Evolutionary conservation across 1,140 invertebrate genomes (phyloP).

Genomic region (Formica exsecta): DNA sequence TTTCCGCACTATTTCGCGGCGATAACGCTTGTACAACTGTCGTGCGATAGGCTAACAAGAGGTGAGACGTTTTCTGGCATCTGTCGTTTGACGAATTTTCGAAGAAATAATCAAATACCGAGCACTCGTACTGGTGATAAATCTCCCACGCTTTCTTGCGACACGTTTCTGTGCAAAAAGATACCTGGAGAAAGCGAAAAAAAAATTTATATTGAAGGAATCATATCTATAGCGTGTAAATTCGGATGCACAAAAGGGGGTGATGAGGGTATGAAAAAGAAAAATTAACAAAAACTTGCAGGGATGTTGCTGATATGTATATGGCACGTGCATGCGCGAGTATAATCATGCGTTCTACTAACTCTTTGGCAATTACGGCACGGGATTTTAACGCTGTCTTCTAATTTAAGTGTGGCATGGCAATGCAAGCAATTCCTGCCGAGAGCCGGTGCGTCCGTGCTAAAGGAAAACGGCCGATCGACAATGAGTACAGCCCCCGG

Average conservation of each 20-base stretch:
- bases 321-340: conserved; percentile 18
- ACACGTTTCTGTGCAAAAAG: conserved; percentile 87
- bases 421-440: conserved; percentile 87
- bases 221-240: neutral
- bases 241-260: neutral
- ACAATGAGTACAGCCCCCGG: conserved; percentile 85
- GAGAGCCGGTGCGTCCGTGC: conserved; percentile 83
- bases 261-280: neutral
- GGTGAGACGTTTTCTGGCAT: conserved; percentile 81
- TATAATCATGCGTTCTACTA: conserved; percentile 66
- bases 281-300: conserved; percentile 20
- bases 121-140: conserved; percentile 88
- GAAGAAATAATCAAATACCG: conserved; percentile 84
- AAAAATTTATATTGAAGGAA: conserved; percentile 41
- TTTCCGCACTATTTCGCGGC: conserved; percentile 13
- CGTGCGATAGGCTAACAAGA: conserved; percentile 86
- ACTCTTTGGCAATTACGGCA: conserved; percentile 87
- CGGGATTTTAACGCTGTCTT: conserved; percentile 82
- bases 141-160: conserved; percentile 83
- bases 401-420: conserved; percentile 79
- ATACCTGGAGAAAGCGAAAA: conserved; percentile 79
- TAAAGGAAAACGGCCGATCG: conserved; percentile 84
- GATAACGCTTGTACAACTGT: conserved; percentile 81
- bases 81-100: conserved; percentile 73
- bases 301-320: neutral